Evolutionary conservation across 2,888 invertebrate species (phyloP).

Genomic region (Cephus nigrinus): DNA sequence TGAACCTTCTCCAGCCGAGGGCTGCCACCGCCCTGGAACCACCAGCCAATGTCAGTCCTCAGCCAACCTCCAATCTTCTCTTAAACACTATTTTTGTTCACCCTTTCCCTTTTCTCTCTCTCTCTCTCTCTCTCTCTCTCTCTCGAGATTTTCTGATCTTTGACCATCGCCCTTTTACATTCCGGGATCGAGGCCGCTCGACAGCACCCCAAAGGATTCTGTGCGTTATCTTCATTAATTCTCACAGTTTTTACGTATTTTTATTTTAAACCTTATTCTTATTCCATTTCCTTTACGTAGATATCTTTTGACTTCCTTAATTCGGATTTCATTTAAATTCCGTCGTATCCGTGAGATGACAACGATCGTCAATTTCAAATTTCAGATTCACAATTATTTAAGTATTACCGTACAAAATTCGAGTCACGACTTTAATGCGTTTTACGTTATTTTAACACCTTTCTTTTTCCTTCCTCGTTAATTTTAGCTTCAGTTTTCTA

Average conservation of each 20-base stretch:
- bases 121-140: constrained; percentile 29
- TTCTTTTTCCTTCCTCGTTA: background rate
- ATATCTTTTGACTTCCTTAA: background rate
- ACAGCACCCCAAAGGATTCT: background rate
- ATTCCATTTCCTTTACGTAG: constrained; percentile 6
- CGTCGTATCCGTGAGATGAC: background rate
- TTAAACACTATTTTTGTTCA: constrained; percentile 59
- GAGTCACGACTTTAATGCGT: background rate
- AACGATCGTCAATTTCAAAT: background rate
- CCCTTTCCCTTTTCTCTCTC: constrained; percentile 31
- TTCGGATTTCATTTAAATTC: background rate
- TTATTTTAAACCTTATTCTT: constrained; percentile 10
- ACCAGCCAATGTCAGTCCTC: constrained; percentile 67
- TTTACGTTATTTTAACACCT: constrained; percentile 15
- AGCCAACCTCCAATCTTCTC: constrained; percentile 61
- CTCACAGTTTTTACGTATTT: background rate
- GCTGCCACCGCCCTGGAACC: constrained; percentile 68
- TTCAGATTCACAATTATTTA: background rate
- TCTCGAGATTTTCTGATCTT: background rate
- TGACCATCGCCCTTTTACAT: constrained; percentile 29
- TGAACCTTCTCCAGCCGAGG: constrained; percentile 64
- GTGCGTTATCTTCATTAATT: background rate
- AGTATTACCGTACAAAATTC: background rate
- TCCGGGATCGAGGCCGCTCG: background rate
- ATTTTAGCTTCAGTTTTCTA: background rate